Base-by-base conservation (phyloP, 2,888 invertebrate species). In the Aspidapion aeneum region DNA sequence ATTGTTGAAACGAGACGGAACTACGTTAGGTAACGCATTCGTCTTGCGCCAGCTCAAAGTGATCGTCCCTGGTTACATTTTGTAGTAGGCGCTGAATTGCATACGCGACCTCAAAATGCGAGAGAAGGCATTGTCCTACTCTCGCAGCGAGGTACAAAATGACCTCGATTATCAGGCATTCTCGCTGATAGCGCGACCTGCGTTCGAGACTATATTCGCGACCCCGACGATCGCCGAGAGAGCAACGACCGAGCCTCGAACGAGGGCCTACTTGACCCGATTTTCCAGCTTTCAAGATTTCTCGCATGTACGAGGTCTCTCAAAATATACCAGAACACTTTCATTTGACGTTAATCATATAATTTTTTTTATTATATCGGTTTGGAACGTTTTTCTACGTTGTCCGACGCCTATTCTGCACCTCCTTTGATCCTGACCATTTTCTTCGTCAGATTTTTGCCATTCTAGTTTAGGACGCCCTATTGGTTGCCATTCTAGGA, bases 31-130 rank as follows among this genome's bases (percentile, higher is more conserved):
- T 35, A 21, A n/a, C 21, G 56, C 56, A 18, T 18, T 21, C n/a
- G n/a, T 5, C 21, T 21, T 56, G 56, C 56, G 21, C 56, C 56
- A 56, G 7, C 21, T n/a, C 19, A 5, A 19, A 17, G 5, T 19
- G 52, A 19, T 19, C 52, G 52, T 17, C 52, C 52, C 55, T 17
- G 22, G 54, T 57, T 61, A 57, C 51, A 57, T 54, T 56, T 59
- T 35, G 54, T 60, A 71, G 69, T 72, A 72, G 72, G 73, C 69
- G 71, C 58, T 21, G 56, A n/a, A 19, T 19, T 56, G 56, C 56
- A 21, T 68, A 65, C 73, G 71, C 78, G 80, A 80, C 80, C 81
- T 81, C 80, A 81, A 80, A 79, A 79, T 74, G n/a, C 72, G 63
- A 71, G 63, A 71, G 70, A 72, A 79, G 79, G 74, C 80, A 80